phyloP scores from a whole-genome alignment of 2,888 invertebrate genomes.

The Euclidia mi region DNA sequence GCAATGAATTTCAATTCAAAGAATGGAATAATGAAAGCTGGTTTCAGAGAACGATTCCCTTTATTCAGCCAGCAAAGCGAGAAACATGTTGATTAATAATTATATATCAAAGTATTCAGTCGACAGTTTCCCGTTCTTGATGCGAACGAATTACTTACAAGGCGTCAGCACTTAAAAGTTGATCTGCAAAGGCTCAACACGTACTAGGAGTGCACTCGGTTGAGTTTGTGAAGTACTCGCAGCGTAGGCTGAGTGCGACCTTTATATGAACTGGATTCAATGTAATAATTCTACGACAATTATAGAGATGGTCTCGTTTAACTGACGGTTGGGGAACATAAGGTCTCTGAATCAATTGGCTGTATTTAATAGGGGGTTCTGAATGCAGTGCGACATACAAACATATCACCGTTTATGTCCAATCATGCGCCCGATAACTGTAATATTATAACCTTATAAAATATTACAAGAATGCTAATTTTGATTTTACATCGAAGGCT shows the following conservation, averaged over 20 bases:
- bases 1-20: too few relatives aligned
- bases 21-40: too few relatives aligned
- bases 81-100: slow-evolving; percentile 8
- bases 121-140: slow-evolving; percentile 29
- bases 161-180: slow-evolving; percentile 48
- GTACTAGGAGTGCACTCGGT: slow-evolving; percentile 40
- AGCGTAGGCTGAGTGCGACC: slow-evolving; percentile 34
- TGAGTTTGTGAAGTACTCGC: slow-evolving; percentile 47
- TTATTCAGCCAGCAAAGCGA: background rate
- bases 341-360: too few relatives aligned
- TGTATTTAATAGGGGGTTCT: too few relatives aligned
- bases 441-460: too few relatives aligned
- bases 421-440: too few relatives aligned
- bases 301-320: background rate
- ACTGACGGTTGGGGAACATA: background rate
- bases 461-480: too few relatives aligned
- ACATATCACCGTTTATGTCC: too few relatives aligned
- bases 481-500: too few relatives aligned
- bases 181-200: slow-evolving; percentile 50
- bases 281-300: background rate
- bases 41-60: background rate
- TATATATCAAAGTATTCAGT: slow-evolving; percentile 6
- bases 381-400: too few relatives aligned
- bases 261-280: slow-evolving; percentile 35
- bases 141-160: slow-evolving; percentile 34